Evolutionary conservation across 2,888 invertebrate genomes (phyloP).

Genomic region (Epirrita christyi): DNA sequence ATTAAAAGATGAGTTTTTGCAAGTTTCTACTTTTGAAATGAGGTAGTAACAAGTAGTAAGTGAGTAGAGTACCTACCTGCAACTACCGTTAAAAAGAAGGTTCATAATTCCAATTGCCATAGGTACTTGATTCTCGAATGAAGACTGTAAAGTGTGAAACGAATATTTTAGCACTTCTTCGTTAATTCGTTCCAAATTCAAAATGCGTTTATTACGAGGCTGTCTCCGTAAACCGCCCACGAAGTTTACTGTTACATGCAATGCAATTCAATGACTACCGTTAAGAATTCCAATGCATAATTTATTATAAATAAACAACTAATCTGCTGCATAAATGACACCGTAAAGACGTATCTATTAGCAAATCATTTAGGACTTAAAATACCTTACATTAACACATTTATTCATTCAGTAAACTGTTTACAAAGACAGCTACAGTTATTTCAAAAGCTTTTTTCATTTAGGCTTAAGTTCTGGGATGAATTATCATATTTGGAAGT

Average conservation of each 20-base stretch:
- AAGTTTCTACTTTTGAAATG: too few species aligned
- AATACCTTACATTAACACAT: conserved; percentile 17
- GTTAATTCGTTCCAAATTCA: conserved; percentile 45
- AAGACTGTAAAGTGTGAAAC: conserved; percentile 22
- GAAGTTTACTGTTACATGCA: conserved; percentile 35
- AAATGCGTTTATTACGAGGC: conserved; percentile 33
- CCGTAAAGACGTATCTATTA: conserved; percentile 37
- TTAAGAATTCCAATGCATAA: conserved; percentile 25
- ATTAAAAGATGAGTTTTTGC: too few species aligned
- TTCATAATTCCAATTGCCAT: conserved; percentile 6
- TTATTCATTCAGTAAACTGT: conserved; percentile 17
- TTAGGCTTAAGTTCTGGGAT: conserved; percentile 10
- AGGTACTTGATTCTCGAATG: conserved; percentile 29
- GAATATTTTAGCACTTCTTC: conserved; percentile 40
- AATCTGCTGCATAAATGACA: background rate
- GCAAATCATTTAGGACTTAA: conserved; percentile 15
- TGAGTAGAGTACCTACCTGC: too few species aligned
- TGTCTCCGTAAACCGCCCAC: conserved; percentile 45
- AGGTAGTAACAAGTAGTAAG: too few species aligned
- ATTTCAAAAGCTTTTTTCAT: conserved; percentile 23
- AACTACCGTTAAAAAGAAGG: conserved; percentile 22
- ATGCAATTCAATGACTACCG: conserved; percentile 23
- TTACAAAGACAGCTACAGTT: conserved; percentile 31
- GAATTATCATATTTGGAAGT: conserved; percentile 18
- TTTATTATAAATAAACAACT: conserved; percentile 7